Conservation (phyloP, 2,888 invertebrate genomes). For the Acholoe squamosa region DNA sequence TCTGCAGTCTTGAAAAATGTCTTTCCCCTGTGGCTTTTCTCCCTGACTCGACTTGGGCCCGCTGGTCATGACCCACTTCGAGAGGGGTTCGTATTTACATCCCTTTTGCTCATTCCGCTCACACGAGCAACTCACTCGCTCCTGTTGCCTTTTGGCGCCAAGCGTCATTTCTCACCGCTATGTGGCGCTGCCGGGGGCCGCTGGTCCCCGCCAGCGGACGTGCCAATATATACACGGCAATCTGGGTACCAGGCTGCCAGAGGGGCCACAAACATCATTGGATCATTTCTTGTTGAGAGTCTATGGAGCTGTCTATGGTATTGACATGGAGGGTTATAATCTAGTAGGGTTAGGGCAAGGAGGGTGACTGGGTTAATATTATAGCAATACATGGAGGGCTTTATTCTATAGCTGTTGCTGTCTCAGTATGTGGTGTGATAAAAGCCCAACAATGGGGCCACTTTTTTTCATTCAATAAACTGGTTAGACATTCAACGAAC, state of each 20-base stretch:
- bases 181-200: constrained; percentile 10
- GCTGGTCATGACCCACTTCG: no score
- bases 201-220: constrained; percentile 11
- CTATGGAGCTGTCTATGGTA: not conserved
- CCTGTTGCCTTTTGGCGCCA: constrained; percentile 9
- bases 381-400: not conserved
- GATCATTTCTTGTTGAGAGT: not conserved
- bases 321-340: not conserved
- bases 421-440: no score
- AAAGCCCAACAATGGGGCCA: no score
- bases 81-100: not conserved
- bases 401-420: no score
- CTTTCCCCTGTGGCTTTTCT: no score
- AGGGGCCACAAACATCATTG: not conserved
- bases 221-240: not conserved
- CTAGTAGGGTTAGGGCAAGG: not conserved
- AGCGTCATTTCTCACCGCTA: not conserved
- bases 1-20: no score
- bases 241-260: not conserved
- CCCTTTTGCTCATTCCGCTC: constrained; percentile 27
- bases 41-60: no score
- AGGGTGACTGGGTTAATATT: not conserved
- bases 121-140: not conserved
- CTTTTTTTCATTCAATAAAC: no score
- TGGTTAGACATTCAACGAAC: no score